These are phyloP conservation scores for Craterocephalus amniculus DNA, from an alignment of 2,797 vertebrate genomes.

Conservation along the genomic window DNA sequence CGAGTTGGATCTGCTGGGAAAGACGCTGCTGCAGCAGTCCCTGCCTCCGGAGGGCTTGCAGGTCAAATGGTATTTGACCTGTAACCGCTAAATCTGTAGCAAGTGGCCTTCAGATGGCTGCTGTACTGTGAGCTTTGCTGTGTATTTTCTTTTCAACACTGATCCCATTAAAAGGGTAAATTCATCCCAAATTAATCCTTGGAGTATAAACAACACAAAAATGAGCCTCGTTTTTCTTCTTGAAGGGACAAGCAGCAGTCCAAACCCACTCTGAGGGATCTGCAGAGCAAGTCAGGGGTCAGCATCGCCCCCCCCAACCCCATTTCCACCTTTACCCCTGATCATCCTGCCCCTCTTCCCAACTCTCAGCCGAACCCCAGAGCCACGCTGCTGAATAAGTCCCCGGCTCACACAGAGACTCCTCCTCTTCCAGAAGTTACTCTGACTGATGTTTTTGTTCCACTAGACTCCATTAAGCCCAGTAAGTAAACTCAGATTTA, in stretches of 20 bases:
- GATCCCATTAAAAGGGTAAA: not conserved
- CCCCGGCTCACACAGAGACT: slow-evolving; percentile 54
- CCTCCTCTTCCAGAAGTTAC: slow-evolving; percentile 71
- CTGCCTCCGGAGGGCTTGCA: slow-evolving; percentile 93
- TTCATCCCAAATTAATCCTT: not conserved
- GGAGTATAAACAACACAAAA: not conserved
- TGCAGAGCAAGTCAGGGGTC: slow-evolving; percentile 88
- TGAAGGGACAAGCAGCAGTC: slow-evolving; percentile 92
- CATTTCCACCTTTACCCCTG: slow-evolving; percentile 67
- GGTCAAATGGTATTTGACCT: slow-evolving; percentile 96
- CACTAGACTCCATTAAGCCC: slow-evolving; percentile 96
- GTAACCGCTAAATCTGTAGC: not conserved
- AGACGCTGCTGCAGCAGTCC: slow-evolving; percentile 94
- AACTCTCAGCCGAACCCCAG: slow-evolving; percentile 61
- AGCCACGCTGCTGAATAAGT: slow-evolving; percentile 61
- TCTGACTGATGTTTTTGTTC: slow-evolving; percentile 89
- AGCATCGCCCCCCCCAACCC: slow-evolving; percentile 53
- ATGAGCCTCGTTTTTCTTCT: not conserved
- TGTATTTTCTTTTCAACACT: not conserved
- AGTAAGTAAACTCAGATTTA: slow-evolving; percentile 89
- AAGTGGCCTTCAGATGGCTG: not conserved
- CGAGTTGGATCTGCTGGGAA: slow-evolving; percentile 94
- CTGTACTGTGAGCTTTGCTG: not conserved
- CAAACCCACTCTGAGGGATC: slow-evolving; percentile 92
- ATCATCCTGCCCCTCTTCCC: slow-evolving; percentile 48